Evolutionary conservation across 1,140 invertebrate genomes (phyloP).

Genomic region (Pseudobourletiella spinata): DNA sequence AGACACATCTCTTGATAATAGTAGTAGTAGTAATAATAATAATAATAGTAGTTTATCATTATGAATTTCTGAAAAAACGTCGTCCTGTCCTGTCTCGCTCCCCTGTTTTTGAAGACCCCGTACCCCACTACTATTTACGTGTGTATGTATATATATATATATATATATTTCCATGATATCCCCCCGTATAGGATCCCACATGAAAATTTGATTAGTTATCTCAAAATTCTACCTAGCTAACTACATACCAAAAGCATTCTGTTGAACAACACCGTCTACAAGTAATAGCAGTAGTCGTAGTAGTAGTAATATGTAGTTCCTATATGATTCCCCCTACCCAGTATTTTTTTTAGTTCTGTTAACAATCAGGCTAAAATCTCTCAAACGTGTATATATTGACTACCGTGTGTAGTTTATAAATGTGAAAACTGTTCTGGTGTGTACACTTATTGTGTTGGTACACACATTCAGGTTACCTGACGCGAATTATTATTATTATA

Average conservation of each 20-base stretch:
- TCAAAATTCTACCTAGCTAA: no score
- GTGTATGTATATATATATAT: no score
- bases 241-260: no score
- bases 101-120: not conserved
- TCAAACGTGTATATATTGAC: conserved; percentile 4
- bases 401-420: not conserved
- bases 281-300: no score
- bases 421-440: not conserved
- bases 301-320: not conserved
- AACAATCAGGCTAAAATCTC: conserved; percentile 23
- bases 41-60: not conserved
- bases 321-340: not conserved
- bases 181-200: no score
- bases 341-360: not conserved
- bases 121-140: no score
- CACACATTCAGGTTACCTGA: not conserved
- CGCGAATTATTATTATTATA: not conserved
- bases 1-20: no score
- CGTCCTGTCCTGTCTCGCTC: not conserved
- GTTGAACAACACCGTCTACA: no score
- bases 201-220: no score
- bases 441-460: not conserved
- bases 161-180: no score
- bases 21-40: not conserved
- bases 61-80: not conserved